These are phyloP conservation scores for Corbicula japonica DNA, from an alignment of 2,888 invertebrate genomes.

Conservation along the genomic window DNA sequence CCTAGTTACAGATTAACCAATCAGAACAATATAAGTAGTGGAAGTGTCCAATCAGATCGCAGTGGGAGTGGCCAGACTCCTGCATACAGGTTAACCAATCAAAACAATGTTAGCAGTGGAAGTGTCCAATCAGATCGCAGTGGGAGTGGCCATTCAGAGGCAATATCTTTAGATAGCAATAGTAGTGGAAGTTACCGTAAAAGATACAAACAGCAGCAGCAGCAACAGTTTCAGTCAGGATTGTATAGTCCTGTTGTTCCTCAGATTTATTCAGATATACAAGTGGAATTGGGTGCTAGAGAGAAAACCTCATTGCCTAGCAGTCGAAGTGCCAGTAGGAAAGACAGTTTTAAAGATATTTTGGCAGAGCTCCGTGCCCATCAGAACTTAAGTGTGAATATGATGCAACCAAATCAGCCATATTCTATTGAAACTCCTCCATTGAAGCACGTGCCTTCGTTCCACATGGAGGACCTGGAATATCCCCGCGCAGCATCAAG, in stretches of 20 bases:
- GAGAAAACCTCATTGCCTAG: conserved; percentile 67
- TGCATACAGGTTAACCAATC: conserved; percentile 44
- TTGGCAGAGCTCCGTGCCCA: conserved; percentile 71
- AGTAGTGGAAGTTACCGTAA: conserved; percentile 77
- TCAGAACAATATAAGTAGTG: conserved; percentile 53
- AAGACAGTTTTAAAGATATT: conserved; percentile 79
- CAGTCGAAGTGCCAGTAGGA: conserved; percentile 75
- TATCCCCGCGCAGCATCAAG: conserved; percentile 48
- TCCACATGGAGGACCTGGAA: conserved; percentile 66
- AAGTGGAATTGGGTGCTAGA: conserved; percentile 42
- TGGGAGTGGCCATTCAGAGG: conserved; percentile 65
- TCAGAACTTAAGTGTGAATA: conserved; percentile 23
- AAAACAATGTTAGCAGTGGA: conserved; percentile 60
- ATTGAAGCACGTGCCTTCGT: conserved; percentile 62
- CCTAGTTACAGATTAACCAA: conserved; percentile 39
- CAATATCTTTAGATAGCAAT: conserved; percentile 72
- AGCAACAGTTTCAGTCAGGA: conserved; percentile 50
- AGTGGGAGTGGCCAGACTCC: conserved; percentile 66
- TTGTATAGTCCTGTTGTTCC: conserved; percentile 54
- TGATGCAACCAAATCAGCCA: conserved; percentile 45
- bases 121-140: conserved; percentile 66
- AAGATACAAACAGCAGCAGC: conserved; percentile 66
- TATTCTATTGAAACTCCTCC: conserved; percentile 55
- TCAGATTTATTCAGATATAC: conserved; percentile 41
- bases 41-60: conserved; percentile 64